Conservation (phyloP, 2,888 invertebrate genomes). For the Ochropleura plecta region DNA sequence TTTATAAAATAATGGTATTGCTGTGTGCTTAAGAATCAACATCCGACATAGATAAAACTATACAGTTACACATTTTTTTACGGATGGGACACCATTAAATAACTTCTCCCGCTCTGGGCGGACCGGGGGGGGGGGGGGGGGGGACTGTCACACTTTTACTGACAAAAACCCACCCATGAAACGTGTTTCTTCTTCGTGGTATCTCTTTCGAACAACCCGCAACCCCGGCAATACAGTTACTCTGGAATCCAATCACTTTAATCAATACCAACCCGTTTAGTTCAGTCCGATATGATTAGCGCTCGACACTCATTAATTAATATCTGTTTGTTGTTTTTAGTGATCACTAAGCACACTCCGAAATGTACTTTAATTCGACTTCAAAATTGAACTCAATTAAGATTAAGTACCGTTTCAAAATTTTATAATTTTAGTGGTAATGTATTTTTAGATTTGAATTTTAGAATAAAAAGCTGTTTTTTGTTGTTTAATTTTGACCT, state of each 20-base stretch:
- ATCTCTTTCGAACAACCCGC: too few species aligned
- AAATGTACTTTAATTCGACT: slow-evolving; percentile 16
- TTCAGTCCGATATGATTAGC: slow-evolving; percentile 37
- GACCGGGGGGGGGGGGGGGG: too few species aligned
- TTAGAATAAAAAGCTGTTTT: not conserved
- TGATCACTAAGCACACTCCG: slow-evolving; percentile 5
- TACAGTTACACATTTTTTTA: too few species aligned
- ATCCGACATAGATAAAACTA: slow-evolving; percentile 11
- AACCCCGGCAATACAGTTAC: not conserved
- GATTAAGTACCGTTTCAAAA: not conserved
- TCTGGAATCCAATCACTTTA: slow-evolving; percentile 12
- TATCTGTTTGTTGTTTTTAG: slow-evolving; percentile 45
- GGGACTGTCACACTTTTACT: too few species aligned
- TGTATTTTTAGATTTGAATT: not conserved
- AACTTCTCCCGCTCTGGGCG: too few species aligned
- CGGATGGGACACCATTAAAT: too few species aligned
- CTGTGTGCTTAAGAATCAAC: too few species aligned
- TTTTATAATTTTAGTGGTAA: not conserved
- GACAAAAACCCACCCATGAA: too few species aligned
- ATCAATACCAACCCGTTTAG: slow-evolving; percentile 29
- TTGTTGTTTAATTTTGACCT: not conserved
- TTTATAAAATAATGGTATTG: not conserved
- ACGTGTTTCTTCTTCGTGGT: too few species aligned
- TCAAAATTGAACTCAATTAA: slow-evolving; percentile 1
- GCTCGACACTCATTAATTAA: slow-evolving; percentile 21